phyloP scores from a whole-genome alignment of 1,140 invertebrate genomes.

The Lasioglossum albipes region DNA sequence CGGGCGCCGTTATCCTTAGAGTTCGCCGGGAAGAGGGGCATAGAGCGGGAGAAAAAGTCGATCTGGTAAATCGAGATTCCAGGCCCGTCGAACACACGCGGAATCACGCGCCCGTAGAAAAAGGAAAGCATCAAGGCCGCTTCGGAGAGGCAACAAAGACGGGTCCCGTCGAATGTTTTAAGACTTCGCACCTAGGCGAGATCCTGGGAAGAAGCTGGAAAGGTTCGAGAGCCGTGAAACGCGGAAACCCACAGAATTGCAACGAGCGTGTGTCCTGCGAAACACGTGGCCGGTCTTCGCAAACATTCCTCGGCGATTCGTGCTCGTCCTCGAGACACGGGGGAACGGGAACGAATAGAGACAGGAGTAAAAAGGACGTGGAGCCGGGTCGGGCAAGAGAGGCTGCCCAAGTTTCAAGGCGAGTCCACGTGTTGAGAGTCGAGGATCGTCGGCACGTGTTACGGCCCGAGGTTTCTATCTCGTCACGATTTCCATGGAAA shows the following conservation, averaged over 20 bases:
- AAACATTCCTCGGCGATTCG: neutral
- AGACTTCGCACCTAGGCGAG: conserved; percentile 21
- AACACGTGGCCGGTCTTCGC: conserved; percentile 11
- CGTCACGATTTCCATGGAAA: conserved; percentile 15
- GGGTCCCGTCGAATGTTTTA: neutral
- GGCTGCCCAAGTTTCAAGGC: neutral
- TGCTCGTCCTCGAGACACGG: neutral
- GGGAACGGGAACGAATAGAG: neutral
- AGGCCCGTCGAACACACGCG: neutral
- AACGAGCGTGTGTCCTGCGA: neutral
- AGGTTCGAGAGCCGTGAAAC: neutral
- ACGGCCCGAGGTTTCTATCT: neutral
- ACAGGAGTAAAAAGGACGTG: neutral
- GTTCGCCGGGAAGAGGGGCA: neutral
- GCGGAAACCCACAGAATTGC: neutral
- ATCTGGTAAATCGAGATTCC: conserved; percentile 34
- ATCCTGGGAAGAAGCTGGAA: neutral
- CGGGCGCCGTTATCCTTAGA: neutral
- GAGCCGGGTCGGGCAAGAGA: neutral
- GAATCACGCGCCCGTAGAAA: neutral
- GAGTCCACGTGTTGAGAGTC: neutral
- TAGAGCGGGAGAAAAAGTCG: neutral
- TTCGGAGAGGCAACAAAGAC: neutral
- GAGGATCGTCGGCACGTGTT: conserved; percentile 12
- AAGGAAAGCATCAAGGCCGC: neutral